phyloP scores from a whole-genome alignment of 2,113 vertebrate species.

The Chloropsis hardwickii region DNA sequence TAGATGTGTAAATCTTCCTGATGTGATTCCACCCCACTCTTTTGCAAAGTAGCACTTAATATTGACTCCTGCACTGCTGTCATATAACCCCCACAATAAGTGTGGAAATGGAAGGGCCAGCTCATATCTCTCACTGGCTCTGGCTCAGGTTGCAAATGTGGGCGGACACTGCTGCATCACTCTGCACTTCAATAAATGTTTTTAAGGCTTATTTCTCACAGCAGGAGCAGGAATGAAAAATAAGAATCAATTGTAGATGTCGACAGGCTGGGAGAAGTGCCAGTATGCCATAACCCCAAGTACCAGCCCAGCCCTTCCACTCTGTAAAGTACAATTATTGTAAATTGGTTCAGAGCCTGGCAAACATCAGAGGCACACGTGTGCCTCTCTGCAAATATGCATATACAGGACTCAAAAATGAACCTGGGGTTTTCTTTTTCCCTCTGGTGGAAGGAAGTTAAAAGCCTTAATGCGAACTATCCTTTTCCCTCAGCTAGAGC shows the following conservation, averaged over 20 bases:
- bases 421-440: not conserved
- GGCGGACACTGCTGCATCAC: not conserved
- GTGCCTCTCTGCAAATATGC: not conserved
- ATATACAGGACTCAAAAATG: not conserved
- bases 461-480: not conserved
- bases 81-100: not conserved
- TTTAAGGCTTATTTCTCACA: slow-evolving; percentile 9
- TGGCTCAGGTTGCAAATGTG: not conserved
- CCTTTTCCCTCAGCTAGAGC: not conserved
- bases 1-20: not conserved
- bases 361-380: not conserved
- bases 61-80: not conserved
- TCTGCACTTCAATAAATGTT: not conserved
- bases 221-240: slow-evolving; percentile 6
- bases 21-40: not conserved
- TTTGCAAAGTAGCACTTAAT: not conserved
- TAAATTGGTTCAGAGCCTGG: not conserved
- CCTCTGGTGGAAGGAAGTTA: not conserved
- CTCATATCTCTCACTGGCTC: not conserved
- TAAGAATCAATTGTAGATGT: not conserved
- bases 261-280: slow-evolving; percentile 6
- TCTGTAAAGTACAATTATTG: not conserved
- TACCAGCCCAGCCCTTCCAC: not conserved
- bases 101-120: not conserved
- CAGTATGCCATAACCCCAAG: not conserved